Percentiles rank a stretch among this genome's conserved stretches.
Evolutionary conservation across 1,140 invertebrate genomes (phyloP).

Genomic region (Nephila pilipes): DNA sequence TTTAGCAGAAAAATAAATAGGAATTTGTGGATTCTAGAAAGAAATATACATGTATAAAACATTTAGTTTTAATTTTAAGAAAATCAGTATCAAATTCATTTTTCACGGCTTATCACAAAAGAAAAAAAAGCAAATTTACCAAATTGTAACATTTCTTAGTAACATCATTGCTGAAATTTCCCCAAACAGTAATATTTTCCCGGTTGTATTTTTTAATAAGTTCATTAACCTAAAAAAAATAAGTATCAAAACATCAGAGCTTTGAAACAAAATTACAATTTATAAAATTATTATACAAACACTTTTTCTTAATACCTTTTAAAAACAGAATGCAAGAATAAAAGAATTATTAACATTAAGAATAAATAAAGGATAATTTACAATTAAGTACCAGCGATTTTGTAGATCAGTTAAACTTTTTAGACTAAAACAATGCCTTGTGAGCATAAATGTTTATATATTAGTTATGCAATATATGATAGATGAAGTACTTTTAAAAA

Average conservation of each 20-base stretch:
- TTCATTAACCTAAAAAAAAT: slow-evolving; percentile 81
- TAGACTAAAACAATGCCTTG: too few species aligned
- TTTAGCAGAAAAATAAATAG: slow-evolving; percentile 86
- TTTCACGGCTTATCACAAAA: not conserved
- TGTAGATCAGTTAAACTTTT: too few species aligned
- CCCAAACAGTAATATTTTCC: slow-evolving; percentile 88
- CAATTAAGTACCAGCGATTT: too few species aligned
- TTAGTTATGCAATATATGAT: too few species aligned
- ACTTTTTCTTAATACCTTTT: not conserved
- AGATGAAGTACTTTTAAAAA: too few species aligned
- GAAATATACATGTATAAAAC: not conserved
- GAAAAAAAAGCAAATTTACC: slow-evolving; percentile 81
- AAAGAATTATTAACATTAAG: not conserved
- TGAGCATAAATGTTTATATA: too few species aligned
- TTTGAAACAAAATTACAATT: not conserved
- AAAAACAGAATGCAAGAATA: not conserved
- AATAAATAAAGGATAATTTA: not conserved
- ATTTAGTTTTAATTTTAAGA: not conserved
- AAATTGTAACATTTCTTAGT: slow-evolving; percentile 85
- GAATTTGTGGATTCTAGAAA: slow-evolving; percentile 86
- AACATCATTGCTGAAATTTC: slow-evolving; percentile 85
- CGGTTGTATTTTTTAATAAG: slow-evolving; percentile 85
- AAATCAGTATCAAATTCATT: not conserved
- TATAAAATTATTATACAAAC: not conserved
- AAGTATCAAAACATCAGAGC: not conserved